Conservation (phyloP, 1,140 invertebrate species). For the Ceratina calcarata region DNA sequence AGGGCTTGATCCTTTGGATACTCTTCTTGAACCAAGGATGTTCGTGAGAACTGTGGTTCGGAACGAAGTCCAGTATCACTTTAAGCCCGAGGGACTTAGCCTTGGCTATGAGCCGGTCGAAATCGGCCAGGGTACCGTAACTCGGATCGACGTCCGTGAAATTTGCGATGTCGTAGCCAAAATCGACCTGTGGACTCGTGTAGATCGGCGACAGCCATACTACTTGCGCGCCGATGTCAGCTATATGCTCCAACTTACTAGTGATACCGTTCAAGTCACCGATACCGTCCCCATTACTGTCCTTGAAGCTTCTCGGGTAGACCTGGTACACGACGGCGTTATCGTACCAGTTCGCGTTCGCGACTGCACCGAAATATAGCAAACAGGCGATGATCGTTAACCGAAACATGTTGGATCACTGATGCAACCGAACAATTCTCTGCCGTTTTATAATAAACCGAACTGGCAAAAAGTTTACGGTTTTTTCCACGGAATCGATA, state of each 20-base stretch:
- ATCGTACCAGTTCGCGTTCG: conserved; percentile 85
- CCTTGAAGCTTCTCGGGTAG: conserved; percentile 87
- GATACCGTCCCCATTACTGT: conserved; percentile 86
- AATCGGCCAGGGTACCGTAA: conserved; percentile 84
- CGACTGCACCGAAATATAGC: conserved; percentile 6
- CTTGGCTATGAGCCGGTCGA: conserved; percentile 78
- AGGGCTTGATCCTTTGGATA: too few relatives aligned
- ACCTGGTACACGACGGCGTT: conserved; percentile 86
- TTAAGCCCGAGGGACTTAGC: conserved; percentile 59
- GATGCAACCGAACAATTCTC: rapidly evolving
- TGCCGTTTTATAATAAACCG: neutral
- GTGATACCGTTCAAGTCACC: conserved; percentile 85
- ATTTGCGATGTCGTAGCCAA: conserved; percentile 86
- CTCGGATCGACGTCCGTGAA: conserved; percentile 82
- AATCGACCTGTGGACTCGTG: conserved; percentile 83
- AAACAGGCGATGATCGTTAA: neutral
- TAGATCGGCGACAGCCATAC: conserved; percentile 86
- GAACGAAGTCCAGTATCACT: conserved; percentile 86
- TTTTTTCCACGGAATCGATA: neutral
- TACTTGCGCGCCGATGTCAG: conserved; percentile 81
- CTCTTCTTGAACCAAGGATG: conserved; percentile 87
- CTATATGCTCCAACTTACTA: conserved; percentile 79
- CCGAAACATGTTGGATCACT: conserved; percentile 78
- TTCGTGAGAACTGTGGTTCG: conserved; percentile 88
- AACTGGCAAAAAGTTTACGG: too few relatives aligned